phyloP scores from a whole-genome alignment of 2,888 invertebrate species.

The Dyspetes luteomarginatus region DNA sequence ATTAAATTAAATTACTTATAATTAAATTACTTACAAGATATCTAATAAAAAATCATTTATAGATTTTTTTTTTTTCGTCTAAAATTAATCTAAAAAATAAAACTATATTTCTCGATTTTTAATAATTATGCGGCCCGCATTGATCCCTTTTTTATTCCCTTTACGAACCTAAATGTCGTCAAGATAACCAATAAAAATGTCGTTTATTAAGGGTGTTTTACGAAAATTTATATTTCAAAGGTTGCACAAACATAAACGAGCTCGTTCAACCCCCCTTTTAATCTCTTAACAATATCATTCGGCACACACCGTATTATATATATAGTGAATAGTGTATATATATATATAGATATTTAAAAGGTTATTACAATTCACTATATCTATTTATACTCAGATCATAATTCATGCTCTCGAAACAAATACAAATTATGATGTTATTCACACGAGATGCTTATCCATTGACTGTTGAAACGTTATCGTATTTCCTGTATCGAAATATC shows the following conservation, averaged over 20 bases:
- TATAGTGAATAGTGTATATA: too few species aligned
- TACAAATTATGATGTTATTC: conserved; percentile 10
- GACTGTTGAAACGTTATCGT: conserved; percentile 37
- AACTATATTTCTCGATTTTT: too few species aligned
- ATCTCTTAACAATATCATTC: conserved; percentile 13
- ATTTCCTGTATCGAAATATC: conserved; percentile 12
- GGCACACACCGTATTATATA: conserved; percentile 7
- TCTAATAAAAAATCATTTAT: too few species aligned
- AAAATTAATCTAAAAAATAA: too few species aligned
- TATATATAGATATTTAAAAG: background rate
- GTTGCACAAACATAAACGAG: too few species aligned
- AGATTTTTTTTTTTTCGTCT: too few species aligned
- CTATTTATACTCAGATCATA: conserved; percentile 18
- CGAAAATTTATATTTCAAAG: background rate
- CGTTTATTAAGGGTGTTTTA: background rate
- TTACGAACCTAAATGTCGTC: too few species aligned
- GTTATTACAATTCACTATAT: conserved; percentile 30
- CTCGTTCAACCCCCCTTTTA: conserved; percentile 1
- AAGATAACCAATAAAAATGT: too few species aligned
- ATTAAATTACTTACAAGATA: too few species aligned
- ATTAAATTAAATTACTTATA: too few species aligned
- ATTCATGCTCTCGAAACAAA: conserved; percentile 39
- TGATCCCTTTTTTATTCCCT: too few species aligned
- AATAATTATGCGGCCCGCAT: too few species aligned
- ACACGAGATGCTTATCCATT: conserved; percentile 50